Base-by-base conservation (phyloP, 2,888 invertebrate genomes). In the Cephalotes varians region DNA sequence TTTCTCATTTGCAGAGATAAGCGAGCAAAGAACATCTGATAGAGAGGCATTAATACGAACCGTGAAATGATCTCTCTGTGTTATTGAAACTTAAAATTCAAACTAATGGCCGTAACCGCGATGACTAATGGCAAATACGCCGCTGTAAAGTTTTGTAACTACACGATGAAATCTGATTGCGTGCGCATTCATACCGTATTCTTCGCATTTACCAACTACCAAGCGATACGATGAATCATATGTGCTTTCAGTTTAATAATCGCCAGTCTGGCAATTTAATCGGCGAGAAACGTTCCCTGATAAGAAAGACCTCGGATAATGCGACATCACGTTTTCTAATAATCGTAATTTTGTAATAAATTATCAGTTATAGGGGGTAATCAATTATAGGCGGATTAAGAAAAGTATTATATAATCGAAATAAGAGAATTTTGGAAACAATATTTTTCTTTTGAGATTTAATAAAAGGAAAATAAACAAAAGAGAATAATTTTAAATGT, bases 171-270 rank as follows among this genome's bases (percentile, higher is more conserved):
- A 86, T 71, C 28, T 37, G 60, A 86, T 85, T 81, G 77, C 81
- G 77, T 31, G 34, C 25, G 12, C 31, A 18, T 58, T 56, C 25
- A 40, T 71, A 58, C 58, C 28, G n/a, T 54, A 67, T 56, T 77
- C 56, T 77, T 77, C 31, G 56, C 34, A 77, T 74, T 60, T 40
- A 64, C 77, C 71, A 82, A 82, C 58, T 79, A 73, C 54, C 81
- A 73, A 80, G 69, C 37, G n/a, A n/a, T n/a, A 21, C 82, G 71
- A 83, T 87, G 87, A 88, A 86, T 87, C 88, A 85, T 40, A 44
- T 56, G 44, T 77, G 83, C 83, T 87, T 85, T 85, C 83, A 85
- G 69, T 87, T 87, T 89, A 88, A 89, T 87, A 81, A n/a, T n/a
- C n/a, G n/a, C n/a, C n/a, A n/a, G 74, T 51, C 34, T 47, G 47